A percentile compares a stretch with the other conserved stretches of the same genome.
Conservation (phyloP, 2,888 invertebrate species). For the Drosophila fungiperda region DNA sequence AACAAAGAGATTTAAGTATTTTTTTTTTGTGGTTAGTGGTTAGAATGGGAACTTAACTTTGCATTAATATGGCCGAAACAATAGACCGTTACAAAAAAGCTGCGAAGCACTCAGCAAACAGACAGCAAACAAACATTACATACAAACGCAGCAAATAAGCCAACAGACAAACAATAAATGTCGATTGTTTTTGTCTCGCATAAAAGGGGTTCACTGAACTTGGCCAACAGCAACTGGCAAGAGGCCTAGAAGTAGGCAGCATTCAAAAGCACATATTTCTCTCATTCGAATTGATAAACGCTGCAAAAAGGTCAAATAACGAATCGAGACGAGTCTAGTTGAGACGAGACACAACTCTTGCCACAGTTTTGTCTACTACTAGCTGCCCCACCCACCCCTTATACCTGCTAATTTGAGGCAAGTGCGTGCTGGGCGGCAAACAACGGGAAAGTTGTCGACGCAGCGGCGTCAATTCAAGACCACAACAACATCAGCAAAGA, state of each 20-base stretch:
- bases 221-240: constrained; percentile 4
- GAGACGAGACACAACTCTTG: constrained; percentile 31
- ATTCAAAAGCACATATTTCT: background rate
- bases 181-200: constrained; percentile 51
- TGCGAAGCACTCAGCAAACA: constrained; percentile 32
- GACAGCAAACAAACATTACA: constrained; percentile 29
- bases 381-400: background rate
- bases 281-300: constrained; percentile 59
- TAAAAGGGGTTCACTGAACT: constrained; percentile 63
- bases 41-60: constrained; percentile 43
- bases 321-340: background rate
- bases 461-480: constrained; percentile 35
- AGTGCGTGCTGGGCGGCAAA: constrained; percentile 44
- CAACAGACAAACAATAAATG: constrained; percentile 44
- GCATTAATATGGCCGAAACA: constrained; percentile 49
- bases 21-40: background rate
- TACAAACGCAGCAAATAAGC: constrained; percentile 28
- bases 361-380: background rate
- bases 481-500: constrained; percentile 11
- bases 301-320: constrained; percentile 66
- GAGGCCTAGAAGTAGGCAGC: constrained; percentile 50
- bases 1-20: constrained; percentile 13
- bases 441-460: constrained; percentile 37
- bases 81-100: constrained; percentile 46
- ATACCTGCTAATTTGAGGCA: constrained; percentile 34